Evolutionary conservation across 1,140 invertebrate species (phyloP).

Genomic region (Bombus vancouverensis): DNA sequence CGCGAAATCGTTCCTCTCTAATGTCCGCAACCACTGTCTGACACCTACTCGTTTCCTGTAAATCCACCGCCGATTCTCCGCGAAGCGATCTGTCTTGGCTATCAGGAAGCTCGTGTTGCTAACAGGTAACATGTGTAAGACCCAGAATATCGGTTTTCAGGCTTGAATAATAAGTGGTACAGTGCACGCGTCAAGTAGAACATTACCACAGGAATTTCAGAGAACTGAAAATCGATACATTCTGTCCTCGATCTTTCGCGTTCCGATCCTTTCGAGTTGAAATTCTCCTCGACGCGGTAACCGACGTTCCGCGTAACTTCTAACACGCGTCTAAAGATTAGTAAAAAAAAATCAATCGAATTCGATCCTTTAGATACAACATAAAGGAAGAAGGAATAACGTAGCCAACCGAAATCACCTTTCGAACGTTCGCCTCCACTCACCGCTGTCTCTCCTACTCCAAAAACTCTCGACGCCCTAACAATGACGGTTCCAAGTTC

Average conservation of each 20-base stretch:
- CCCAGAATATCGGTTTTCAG: conserved; percentile 61
- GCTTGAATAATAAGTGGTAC: conserved; percentile 60
- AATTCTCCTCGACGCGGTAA: not conserved
- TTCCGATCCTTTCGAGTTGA: not conserved
- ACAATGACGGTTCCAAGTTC: not conserved
- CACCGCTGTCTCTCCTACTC: not conserved
- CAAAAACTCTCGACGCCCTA: not conserved
- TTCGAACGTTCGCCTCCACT: not conserved
- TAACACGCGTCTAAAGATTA: not conserved
- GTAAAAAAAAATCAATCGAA: not conserved
- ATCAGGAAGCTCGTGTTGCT: conserved; percentile 61
- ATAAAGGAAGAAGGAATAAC: not conserved
- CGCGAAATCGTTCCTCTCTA: conserved; percentile 56
- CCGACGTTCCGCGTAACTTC: too few relatives aligned
- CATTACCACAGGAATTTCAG: conserved; percentile 36
- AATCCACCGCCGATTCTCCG: conserved; percentile 56
- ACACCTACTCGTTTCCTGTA: conserved; percentile 65
- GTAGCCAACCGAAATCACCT: not conserved
- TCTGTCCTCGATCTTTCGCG: not conserved
- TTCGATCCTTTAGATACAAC: not conserved
- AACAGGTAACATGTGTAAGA: conserved; percentile 67
- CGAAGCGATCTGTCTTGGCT: conserved; percentile 59
- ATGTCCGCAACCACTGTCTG: conserved; percentile 37
- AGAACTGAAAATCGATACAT: conserved; percentile 40
- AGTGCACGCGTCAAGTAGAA: conserved; percentile 36